Conservation (phyloP, 2,797 vertebrate genomes). For the Anas bernieri region DNA sequence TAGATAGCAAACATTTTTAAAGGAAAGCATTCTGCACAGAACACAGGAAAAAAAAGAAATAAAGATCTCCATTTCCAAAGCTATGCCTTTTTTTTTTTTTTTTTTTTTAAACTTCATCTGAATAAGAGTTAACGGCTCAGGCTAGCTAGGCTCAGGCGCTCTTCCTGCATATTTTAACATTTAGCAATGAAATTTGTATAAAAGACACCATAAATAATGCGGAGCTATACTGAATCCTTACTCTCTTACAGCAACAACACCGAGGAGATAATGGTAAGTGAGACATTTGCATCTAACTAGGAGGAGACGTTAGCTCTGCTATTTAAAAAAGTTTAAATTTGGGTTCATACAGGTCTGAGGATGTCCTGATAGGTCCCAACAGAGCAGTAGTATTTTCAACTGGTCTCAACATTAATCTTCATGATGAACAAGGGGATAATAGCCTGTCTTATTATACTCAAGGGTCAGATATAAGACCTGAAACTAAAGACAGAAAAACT, state of each 20-base stretch:
- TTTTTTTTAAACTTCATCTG: neutral
- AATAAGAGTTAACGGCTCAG: neutral
- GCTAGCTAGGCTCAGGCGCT: neutral
- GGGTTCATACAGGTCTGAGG: conserved; percentile 41
- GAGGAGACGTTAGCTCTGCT: neutral
- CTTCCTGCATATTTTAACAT: neutral
- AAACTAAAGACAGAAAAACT: conserved; percentile 23
- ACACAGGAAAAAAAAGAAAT: neutral
- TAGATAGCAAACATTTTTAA: neutral
- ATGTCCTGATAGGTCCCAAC: neutral
- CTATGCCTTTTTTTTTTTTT: neutral
- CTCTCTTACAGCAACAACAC: neutral
- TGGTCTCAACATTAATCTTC: conserved; percentile 60
- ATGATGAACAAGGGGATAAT: conserved; percentile 55
- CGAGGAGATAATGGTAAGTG: neutral
- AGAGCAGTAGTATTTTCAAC: conserved; percentile 59
- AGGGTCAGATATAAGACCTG: conserved; percentile 37
- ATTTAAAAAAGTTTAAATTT: conserved; percentile 41
- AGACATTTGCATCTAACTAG: neutral
- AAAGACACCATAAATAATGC: accelerated
- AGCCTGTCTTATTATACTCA: conserved; percentile 38
- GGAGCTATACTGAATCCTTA: neutral
- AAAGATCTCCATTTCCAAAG: neutral
- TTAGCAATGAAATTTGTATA: neutral
- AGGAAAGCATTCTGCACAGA: neutral